A percentile compares a stretch with the other conserved stretches of the same genome.
These are phyloP conservation scores for Drosophila bunnanda DNA, from an alignment of 2,888 invertebrate genomes.

Conservation along the genomic window DNA sequence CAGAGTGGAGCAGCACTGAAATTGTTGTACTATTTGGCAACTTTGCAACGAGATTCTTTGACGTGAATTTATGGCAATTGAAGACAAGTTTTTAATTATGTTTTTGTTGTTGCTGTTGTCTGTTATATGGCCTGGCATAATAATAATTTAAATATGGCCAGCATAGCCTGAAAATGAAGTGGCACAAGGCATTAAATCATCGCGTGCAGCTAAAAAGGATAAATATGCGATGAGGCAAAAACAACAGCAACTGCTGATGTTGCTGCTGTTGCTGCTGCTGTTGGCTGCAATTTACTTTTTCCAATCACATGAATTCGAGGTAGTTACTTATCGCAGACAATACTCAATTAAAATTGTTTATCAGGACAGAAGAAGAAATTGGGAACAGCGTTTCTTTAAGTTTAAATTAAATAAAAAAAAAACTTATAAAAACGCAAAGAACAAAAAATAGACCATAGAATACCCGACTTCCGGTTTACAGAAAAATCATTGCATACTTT, in stretches of 20 bases:
- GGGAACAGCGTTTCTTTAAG: too few relatives aligned
- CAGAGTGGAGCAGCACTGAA: slow-evolving; percentile 30
- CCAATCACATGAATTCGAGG: slow-evolving; percentile 38
- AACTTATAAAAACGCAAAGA: not conserved
- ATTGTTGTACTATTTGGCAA: slow-evolving; percentile 58
- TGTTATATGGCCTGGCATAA: slow-evolving; percentile 62
- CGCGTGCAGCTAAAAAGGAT: slow-evolving; percentile 79
- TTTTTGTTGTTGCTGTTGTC: slow-evolving; percentile 49
- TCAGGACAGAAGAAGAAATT: not conserved
- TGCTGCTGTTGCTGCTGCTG: slow-evolving; percentile 14
- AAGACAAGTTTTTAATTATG: slow-evolving; percentile 81
- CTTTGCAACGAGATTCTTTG: slow-evolving; percentile 74
- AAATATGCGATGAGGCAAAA: slow-evolving; percentile 46
- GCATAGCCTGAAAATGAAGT: slow-evolving; percentile 72
- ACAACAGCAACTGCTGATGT: slow-evolving; percentile 36
- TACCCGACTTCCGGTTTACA: not conserved
- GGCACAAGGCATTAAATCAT: slow-evolving; percentile 80
- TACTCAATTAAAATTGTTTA: slow-evolving; percentile 32
- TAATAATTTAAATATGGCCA: slow-evolving; percentile 75
- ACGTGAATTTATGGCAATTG: slow-evolving; percentile 82
- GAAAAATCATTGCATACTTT: not conserved
- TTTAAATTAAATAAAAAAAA: not conserved
- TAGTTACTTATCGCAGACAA: slow-evolving; percentile 33
- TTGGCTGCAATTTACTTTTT: slow-evolving; percentile 46
- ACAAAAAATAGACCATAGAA: not conserved